A percentile compares a stretch with the other conserved stretches of the same genome.
phyloP scores from a whole-genome alignment of 2,888 invertebrate species.

The Epistrophe grossulariae region DNA sequence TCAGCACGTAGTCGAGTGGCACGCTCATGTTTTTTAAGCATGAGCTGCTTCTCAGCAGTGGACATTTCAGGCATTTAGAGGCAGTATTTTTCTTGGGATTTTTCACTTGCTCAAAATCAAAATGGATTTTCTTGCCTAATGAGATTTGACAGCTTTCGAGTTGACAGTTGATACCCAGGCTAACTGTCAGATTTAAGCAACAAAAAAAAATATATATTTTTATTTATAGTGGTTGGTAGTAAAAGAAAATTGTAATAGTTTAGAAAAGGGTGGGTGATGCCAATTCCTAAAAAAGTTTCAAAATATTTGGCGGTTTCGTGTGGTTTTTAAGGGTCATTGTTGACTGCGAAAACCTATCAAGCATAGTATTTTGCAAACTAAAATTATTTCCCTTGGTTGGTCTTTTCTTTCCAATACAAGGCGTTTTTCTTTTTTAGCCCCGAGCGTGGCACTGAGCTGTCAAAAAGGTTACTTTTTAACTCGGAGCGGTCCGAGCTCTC shows the following conservation, averaged over 20 bases:
- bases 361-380: no score
- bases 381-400: no score
- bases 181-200: not conserved
- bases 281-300: not conserved
- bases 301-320: no score
- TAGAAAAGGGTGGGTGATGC: not conserved
- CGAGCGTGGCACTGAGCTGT: no score
- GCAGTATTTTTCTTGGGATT: not conserved
- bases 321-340: no score
- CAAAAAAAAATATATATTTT: constrained; percentile 4
- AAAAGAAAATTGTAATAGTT: not conserved
- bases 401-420: no score
- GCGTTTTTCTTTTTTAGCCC: no score
- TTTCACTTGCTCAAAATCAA: constrained; percentile 14
- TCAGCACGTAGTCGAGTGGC: constrained; percentile 85
- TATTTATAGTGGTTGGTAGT: constrained; percentile 22
- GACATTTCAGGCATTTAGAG: constrained; percentile 74
- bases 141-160: constrained; percentile 11
- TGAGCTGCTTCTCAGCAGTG: constrained; percentile 79
- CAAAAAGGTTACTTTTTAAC: no score
- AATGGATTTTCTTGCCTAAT: constrained; percentile 8
- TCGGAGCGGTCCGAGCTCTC: no score
- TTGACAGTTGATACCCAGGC: not conserved
- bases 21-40: constrained; percentile 81
- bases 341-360: no score